Evolutionary conservation across 1,140 invertebrate species (phyloP), one percentile per base, ranked within the genome.

Genomic region (Drosophila bocki): DNA sequence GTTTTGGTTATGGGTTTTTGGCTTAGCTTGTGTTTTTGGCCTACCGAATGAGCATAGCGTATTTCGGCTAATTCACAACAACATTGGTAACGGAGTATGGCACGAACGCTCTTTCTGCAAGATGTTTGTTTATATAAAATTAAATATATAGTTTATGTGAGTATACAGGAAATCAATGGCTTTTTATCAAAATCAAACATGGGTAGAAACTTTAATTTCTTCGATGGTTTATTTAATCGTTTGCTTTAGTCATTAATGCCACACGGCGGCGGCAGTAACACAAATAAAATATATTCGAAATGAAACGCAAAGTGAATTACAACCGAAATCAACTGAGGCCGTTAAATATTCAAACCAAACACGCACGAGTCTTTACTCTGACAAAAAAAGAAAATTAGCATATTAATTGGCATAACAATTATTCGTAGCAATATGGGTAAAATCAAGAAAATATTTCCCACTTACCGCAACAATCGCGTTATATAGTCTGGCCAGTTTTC

Each of bases 401-500:
- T 90, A 75, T 70, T 75, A 75, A 69, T 71, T 79, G 75, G 75
- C 61, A 83, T 67, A 63, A 71, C 62, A 62, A 65, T 64, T 63
- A 42, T 57, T 62, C 53, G 44, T 69, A 91, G 71, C 75, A 93
- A 92, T 62, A 75, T 84, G 91, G 84, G 82, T 59, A 76, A 71
- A 69, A 64, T 37, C 11, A 29, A 54, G 8, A 41, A 41, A 12
- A 65, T 59, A 45, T 12, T 47, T 48, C 59, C 53, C 32, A 91
- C 94, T 93, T 95, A 98, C 97, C 97, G 96, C 76, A 98, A 94
- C 51, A 98, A 93, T 80, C 96, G 94, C 71, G 97, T 98, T 91
- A 98, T 97, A 92, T 98, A 98, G 91, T 98, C 96, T 4, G 98
- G 97, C 98, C 98, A 99, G 93, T 98, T 98, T 92, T 98, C 97